A percentile compares a stretch with the other conserved stretches of the same genome.
Conservation (phyloP, 2,113 vertebrate species). For the Cynocephalus volans region DNA sequence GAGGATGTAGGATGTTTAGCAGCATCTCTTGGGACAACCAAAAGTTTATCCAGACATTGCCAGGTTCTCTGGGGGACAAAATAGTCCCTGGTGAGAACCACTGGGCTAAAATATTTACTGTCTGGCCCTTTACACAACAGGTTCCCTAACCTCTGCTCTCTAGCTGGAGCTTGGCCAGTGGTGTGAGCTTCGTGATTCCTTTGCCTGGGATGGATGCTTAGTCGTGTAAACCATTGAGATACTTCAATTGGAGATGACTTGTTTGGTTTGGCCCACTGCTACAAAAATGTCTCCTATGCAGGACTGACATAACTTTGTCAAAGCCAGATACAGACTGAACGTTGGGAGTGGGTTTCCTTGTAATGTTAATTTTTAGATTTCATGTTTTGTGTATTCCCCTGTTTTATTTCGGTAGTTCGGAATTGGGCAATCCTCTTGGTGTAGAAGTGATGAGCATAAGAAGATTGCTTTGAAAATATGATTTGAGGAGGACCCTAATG, state of each 20-base stretch:
- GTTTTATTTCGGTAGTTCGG: neutral
- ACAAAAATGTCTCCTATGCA: neutral
- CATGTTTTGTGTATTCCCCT: neutral
- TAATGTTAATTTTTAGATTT: neutral
- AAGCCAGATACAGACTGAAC: neutral
- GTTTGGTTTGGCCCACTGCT: neutral
- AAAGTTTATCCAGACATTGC: neutral
- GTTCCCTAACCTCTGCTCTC: neutral
- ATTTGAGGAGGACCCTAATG: neutral
- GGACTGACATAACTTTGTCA: neutral
- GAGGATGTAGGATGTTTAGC: too few relatives aligned
- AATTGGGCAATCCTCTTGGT: neutral
- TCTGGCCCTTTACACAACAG: neutral
- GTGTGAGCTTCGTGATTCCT: neutral
- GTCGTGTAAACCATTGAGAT: neutral
- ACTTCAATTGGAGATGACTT: neutral
- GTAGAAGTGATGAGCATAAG: neutral
- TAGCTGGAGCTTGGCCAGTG: neutral
- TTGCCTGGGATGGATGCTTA: neutral
- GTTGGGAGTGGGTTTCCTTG: neutral
- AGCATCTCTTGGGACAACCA: neutral
- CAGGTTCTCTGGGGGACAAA: neutral
- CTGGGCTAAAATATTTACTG: neutral
- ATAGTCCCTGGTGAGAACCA: neutral
- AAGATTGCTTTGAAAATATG: neutral